Evolutionary conservation across 1,140 invertebrate species (phyloP).

Genomic region (Amyelois transitella): DNA sequence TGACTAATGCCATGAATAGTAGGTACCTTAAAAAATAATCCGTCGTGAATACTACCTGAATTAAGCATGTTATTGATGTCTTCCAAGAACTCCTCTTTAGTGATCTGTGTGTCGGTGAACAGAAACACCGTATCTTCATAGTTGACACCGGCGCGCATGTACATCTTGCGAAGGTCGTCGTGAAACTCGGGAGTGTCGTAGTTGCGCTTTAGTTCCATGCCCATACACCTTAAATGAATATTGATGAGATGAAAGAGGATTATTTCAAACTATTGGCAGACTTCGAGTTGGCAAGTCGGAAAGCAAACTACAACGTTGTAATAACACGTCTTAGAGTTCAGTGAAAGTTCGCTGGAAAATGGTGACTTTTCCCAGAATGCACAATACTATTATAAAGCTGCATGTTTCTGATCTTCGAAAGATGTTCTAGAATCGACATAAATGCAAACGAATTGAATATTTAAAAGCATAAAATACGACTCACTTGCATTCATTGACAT

Average conservation of each 20-base stretch:
- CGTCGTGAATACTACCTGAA: constrained; percentile 76
- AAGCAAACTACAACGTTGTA: no score
- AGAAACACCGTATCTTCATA: constrained; percentile 91
- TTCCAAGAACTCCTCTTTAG: constrained; percentile 93
- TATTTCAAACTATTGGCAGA: no score
- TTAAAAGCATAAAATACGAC: constrained; percentile 21
- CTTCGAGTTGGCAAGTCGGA: no score
- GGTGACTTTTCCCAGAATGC: no score
- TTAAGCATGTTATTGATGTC: constrained; percentile 94
- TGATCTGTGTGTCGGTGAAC: constrained; percentile 91
- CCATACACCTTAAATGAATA: constrained; percentile 78
- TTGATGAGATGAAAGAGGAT: not conserved
- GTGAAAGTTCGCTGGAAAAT: no score
- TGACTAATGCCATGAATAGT: no score
- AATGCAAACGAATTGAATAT: no score
- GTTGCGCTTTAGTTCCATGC: constrained; percentile 88
- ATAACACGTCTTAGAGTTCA: no score
- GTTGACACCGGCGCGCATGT: constrained; percentile 81
- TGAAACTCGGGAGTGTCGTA: constrained; percentile 88
- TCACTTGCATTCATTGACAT: constrained; percentile 86
- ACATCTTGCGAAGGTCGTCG: constrained; percentile 85
- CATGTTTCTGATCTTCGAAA: no score
- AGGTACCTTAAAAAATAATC: constrained; percentile 7
- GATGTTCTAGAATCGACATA: no score
- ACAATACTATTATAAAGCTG: no score